These are phyloP conservation scores for Orthosia incerta DNA, from an alignment of 2,888 invertebrate genomes.

Conservation along the genomic window DNA sequence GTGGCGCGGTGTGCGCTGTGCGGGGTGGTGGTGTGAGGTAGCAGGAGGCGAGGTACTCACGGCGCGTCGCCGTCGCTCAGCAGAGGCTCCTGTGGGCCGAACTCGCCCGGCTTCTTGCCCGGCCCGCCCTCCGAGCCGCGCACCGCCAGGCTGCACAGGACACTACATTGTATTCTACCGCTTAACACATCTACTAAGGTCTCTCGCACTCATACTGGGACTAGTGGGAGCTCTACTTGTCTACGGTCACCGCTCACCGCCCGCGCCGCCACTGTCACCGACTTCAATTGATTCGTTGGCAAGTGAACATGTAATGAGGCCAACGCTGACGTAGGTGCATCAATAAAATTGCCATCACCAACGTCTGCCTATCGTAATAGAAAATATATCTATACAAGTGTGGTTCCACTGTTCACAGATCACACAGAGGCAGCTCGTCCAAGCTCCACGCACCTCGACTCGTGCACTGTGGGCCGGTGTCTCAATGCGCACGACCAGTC, in stretches of 20 bases:
- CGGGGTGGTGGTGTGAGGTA: background rate
- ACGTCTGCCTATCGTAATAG: background rate
- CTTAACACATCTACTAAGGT: background rate
- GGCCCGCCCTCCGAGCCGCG: constrained; percentile 93
- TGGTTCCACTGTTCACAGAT: background rate
- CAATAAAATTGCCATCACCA: too few relatives aligned
- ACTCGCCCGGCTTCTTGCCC: constrained; percentile 92
- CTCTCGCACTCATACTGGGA: background rate
- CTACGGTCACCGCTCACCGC: background rate
- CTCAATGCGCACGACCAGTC: too few relatives aligned
- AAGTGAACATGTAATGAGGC: background rate
- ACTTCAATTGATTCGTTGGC: background rate
- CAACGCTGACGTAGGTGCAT: background rate
- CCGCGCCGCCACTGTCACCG: background rate
- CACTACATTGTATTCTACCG: constrained; percentile 27
- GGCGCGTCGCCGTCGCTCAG: constrained; percentile 93
- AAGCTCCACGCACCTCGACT: too few relatives aligned
- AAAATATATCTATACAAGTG: background rate
- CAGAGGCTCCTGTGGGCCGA: constrained; percentile 92
- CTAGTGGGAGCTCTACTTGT: background rate
- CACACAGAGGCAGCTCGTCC: background rate
- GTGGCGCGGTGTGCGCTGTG: background rate
- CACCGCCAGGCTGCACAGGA: constrained; percentile 92
- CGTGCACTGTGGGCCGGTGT: too few relatives aligned
- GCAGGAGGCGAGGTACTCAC: constrained; percentile 89